These are phyloP conservation scores for Emydocephalus ijimae DNA, from an alignment of 2,113 vertebrate genomes.

Conservation along the genomic window DNA sequence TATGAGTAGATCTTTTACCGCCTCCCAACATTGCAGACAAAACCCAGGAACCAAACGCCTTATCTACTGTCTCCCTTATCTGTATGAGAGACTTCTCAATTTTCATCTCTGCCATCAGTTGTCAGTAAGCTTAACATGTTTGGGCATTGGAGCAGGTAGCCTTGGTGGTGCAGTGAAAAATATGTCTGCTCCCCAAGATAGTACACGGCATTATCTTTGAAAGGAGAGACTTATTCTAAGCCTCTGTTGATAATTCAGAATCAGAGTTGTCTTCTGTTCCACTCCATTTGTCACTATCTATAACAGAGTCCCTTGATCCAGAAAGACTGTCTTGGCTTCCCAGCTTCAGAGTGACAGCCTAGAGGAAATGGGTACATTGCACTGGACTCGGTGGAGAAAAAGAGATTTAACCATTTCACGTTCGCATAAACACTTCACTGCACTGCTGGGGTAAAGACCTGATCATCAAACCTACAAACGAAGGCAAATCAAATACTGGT, in stretches of 20 bases:
- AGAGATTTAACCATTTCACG: neutral
- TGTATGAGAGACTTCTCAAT: neutral
- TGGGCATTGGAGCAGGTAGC: neutral
- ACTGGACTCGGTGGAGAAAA: neutral
- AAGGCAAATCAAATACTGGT: neutral
- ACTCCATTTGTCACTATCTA: constrained; percentile 17
- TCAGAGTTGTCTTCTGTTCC: constrained; percentile 5
- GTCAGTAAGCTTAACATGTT: neutral
- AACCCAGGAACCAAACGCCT: neutral
- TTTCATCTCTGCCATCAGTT: neutral
- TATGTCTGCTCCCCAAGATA: neutral
- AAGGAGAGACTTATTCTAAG: constrained; percentile 7
- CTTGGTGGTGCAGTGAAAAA: neutral
- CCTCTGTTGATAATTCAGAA: constrained; percentile 9
- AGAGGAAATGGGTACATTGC: neutral
- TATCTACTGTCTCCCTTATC: neutral
- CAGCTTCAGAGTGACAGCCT: neutral
- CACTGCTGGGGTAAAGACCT: neutral
- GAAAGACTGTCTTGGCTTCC: neutral
- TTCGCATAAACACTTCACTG: neutral
- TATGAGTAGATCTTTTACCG: neutral
- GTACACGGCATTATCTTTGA: neutral
- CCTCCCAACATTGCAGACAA: neutral
- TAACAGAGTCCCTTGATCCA: neutral
- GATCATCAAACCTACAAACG: neutral